Base-by-base conservation (phyloP, 2,888 invertebrate genomes). In the Eremobia ochroleuca region DNA sequence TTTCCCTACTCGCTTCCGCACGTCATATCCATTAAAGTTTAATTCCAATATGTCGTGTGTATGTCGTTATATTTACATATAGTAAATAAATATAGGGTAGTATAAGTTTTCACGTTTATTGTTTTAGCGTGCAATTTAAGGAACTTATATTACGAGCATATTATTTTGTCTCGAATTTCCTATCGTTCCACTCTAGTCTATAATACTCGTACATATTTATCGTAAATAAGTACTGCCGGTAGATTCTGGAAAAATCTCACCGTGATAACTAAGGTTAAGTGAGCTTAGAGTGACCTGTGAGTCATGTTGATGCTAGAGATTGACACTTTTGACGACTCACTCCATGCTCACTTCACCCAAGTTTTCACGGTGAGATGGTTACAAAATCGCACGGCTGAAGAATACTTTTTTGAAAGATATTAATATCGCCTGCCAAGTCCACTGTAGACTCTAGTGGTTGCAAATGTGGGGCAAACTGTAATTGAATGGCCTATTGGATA, bases 11-110 rank as follows among this genome's bases (percentile, higher is more conserved):
- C 6, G 31, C 31, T 77, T 59, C 43, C 31, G n/a, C 31, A 46
- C 49, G 59, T 34, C 43, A 68, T 31, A 34, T 15, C 49, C 43
- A 49, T 58, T 46, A 58, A 15, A n/a, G 46, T 64, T 55, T 80
- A 65, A 76, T 77, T 68, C 0, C 37, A 0, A 65, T 64, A 80
- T 76, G 43, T 52, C 69, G 59, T 82, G 58, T 59, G 25, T n/a
- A 28, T n/a, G 13, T 2, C 11, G 25, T 37, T 77, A 55, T 70
- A 46, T 46, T 52, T 62, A 58, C 18, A 49, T 1, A 15, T 43
- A 11, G n/a, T n/a, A 34, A 49, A 49, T 80, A 62, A 81, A 40
- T 82, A 75, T 49, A 25, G 31, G 40, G 61, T 46, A 74, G 64
- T 55, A 46, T 13, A 55, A 31, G 5, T 28, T 43, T 28, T n/a